phyloP scores from a whole-genome alignment of 2,797 vertebrate genomes.

The Vespertilio murinus region DNA sequence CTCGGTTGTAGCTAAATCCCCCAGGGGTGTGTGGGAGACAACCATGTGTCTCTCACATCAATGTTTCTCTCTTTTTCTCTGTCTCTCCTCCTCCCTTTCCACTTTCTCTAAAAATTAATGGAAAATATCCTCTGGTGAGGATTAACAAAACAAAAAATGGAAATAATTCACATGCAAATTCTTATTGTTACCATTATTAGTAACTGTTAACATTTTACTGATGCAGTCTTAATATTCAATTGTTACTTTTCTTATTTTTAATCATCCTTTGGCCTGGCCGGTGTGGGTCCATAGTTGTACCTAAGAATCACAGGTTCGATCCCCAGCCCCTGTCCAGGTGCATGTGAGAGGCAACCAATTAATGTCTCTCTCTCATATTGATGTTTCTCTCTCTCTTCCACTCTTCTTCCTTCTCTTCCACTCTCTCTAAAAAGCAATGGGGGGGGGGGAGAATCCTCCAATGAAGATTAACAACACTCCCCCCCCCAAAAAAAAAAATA shows the following conservation, averaged over 20 bases:
- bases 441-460: not conserved
- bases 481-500: not conserved
- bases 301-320: not conserved
- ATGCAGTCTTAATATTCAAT: not conserved
- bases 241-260: not conserved
- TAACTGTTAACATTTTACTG: not conserved
- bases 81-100: no score
- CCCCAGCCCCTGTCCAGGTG: not conserved
- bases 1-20: no score
- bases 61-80: no score
- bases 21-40: no score
- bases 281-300: not conserved
- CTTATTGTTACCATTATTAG: not conserved
- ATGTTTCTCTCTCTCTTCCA: not conserved
- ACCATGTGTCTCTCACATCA: no score
- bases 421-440: not conserved
- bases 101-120: no score
- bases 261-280: not conserved
- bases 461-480: not conserved
- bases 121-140: no score
- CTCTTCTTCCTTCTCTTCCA: not conserved
- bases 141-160: no score
- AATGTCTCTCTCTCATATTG: not conserved
- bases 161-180: constrained; percentile 22
- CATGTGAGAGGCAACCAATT: not conserved